Base-by-base conservation (phyloP, 2,797 vertebrate species). In the Labeo calbasu region DNA sequence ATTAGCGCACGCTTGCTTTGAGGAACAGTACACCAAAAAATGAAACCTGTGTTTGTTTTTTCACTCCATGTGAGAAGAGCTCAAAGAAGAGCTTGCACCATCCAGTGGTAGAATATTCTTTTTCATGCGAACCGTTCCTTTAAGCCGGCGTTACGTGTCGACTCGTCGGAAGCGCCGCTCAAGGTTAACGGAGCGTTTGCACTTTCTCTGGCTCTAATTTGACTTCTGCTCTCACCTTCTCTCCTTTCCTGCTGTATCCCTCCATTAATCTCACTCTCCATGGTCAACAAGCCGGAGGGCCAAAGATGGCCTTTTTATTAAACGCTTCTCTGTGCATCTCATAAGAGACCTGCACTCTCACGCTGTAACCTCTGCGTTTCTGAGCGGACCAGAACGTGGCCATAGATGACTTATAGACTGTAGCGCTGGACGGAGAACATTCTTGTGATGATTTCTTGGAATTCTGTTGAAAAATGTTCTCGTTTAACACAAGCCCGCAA, bases 241-340 rank as follows among this genome's bases (percentile, higher is more conserved):
- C 59, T 57, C 48, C 48, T 79, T 70, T 81, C 82, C 65, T 59
- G 51, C 73, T 53, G n/a, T 50, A 80, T 77, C 51, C 71, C 55
- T 53, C 68, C 78, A 81, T 90, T 84, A 86, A 89, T 88, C 84
- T 87, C 75, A 4, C 88, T 88, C 91, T 92, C 82, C 77, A 71
- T 77, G 86, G 88, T 89, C 88, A 88, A 84, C 83, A 66, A 84
- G 89, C 88, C 79, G 81, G 83, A 86, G 87, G 88, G 88, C 84
- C 81, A 80, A 77, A 81, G 81, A 86, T 84, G 83, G 86, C 86
- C 90, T 89, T 89, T 89, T 89, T 86, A 85, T 86, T 79, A 88
- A 88, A 87, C 78, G 69, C 75, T 82, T 85, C 85, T 88, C 89
- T 85, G 86, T 76, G 32, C 84, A 72, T 85, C 81, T 86, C 76